Percentiles rank a stretch among this genome's conserved stretches.
phyloP scores from a whole-genome alignment of 2,888 invertebrate genomes.

The Hypomecis atomaria region DNA sequence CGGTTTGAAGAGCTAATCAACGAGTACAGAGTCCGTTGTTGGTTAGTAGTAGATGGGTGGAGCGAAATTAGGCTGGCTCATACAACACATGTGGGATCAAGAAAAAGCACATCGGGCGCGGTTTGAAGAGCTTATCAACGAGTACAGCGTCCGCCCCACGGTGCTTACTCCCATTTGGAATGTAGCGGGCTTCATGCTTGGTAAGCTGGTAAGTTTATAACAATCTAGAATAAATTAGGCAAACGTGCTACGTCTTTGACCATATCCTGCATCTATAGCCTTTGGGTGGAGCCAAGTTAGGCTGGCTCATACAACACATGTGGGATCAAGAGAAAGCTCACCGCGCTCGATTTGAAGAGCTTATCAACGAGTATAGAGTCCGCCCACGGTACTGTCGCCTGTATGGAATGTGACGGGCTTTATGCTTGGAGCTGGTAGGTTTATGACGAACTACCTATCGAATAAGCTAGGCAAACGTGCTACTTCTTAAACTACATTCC shows the following conservation, averaged over 20 bases:
- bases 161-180: constrained; percentile 97
- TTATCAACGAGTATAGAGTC: too few relatives aligned
- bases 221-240: background rate
- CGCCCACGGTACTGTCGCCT: too few relatives aligned
- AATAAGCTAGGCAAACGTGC: constrained; percentile 74
- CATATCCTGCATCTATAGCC: constrained; percentile 84
- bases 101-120: constrained; percentile 95
- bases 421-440: constrained; percentile 91
- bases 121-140: constrained; percentile 95
- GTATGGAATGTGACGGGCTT: constrained; percentile 98
- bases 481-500: too few relatives aligned
- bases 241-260: too few relatives aligned
- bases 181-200: constrained; percentile 95
- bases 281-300: constrained; percentile 90
- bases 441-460: constrained; percentile 11
- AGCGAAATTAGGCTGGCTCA: too few relatives aligned
- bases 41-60: too few relatives aligned
- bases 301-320: constrained; percentile 96
- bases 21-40: too few relatives aligned
- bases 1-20: constrained; percentile 97
- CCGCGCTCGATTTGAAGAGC: constrained; percentile 93
- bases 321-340: constrained; percentile 99
- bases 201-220: constrained; percentile 86
- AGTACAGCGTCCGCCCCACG: constrained; percentile 96
- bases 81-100: constrained; percentile 99